These are phyloP conservation scores for Alexandromys fortis DNA, from an alignment of 2,113 vertebrate species.

Conservation along the genomic window DNA sequence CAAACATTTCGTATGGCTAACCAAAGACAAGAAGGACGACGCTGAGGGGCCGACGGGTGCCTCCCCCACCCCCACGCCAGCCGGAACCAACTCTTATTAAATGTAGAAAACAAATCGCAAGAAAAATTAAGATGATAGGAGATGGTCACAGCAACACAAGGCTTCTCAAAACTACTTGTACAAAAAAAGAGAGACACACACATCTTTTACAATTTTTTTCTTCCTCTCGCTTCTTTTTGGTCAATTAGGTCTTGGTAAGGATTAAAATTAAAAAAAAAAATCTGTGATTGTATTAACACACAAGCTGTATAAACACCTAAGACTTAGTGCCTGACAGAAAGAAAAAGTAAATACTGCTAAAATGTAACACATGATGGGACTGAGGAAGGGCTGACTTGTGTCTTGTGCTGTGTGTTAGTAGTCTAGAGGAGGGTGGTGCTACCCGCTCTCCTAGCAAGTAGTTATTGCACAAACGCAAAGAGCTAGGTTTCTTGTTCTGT, in stretches of 20 bases:
- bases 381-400: constrained; percentile 84
- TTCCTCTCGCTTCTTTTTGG: constrained; percentile 82
- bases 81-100: constrained; percentile 84
- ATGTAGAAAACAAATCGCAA: constrained; percentile 86
- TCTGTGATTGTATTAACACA: constrained; percentile 89
- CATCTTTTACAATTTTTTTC: constrained; percentile 80
- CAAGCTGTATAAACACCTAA: constrained; percentile 88
- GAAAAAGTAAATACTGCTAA: constrained; percentile 89
- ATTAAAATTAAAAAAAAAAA: constrained; percentile 70
- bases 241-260: constrained; percentile 87
- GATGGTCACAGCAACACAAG: constrained; percentile 90
- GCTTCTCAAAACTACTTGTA: constrained; percentile 90
- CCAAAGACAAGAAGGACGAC: constrained; percentile 87
- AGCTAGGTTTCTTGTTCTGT: constrained; percentile 83
- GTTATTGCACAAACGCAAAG: constrained; percentile 91
- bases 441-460: constrained; percentile 89
- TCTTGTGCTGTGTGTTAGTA: constrained; percentile 89
- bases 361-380: constrained; percentile 88
- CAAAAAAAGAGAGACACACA: constrained; percentile 66
- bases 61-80: constrained; percentile 85
- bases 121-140: constrained; percentile 89
- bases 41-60: constrained; percentile 84
- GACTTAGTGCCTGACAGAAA: constrained; percentile 90
- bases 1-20: constrained; percentile 91
- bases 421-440: constrained; percentile 87